These are phyloP conservation scores for Lepilemur septentrionalis DNA, from an alignment of 2,797 vertebrate species.

Conservation along the genomic window DNA sequence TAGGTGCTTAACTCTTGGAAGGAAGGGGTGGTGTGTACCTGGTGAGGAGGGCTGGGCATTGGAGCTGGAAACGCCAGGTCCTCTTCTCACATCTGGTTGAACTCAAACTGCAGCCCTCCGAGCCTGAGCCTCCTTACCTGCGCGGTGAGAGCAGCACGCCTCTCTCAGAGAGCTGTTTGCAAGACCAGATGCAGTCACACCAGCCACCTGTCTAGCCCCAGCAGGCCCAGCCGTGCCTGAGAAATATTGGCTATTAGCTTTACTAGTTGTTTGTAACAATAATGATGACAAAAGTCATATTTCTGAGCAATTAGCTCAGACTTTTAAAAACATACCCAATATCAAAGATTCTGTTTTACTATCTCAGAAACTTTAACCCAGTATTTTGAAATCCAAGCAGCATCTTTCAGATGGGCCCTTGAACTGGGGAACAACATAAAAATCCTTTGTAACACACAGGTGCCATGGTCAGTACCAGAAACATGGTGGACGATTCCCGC, in stretches of 20 bases:
- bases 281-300: background rate
- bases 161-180: background rate
- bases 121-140: background rate
- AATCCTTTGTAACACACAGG: background rate
- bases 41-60: background rate
- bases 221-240: background rate
- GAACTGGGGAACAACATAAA: background rate
- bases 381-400: background rate
- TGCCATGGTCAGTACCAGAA: background rate
- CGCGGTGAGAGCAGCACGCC: rapidly evolving
- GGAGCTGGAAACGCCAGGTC: background rate
- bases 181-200: background rate
- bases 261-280: background rate
- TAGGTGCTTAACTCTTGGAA: background rate
- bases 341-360: background rate
- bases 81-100: background rate
- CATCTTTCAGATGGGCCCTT: background rate
- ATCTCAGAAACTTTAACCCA: background rate
- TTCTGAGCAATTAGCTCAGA: background rate
- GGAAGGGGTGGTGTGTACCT: background rate
- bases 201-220: background rate
- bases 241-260: background rate
- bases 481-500: background rate
- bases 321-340: background rate
- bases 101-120: background rate